Conservation (phyloP, 2,888 invertebrate genomes). For the Brenthis ino region DNA sequence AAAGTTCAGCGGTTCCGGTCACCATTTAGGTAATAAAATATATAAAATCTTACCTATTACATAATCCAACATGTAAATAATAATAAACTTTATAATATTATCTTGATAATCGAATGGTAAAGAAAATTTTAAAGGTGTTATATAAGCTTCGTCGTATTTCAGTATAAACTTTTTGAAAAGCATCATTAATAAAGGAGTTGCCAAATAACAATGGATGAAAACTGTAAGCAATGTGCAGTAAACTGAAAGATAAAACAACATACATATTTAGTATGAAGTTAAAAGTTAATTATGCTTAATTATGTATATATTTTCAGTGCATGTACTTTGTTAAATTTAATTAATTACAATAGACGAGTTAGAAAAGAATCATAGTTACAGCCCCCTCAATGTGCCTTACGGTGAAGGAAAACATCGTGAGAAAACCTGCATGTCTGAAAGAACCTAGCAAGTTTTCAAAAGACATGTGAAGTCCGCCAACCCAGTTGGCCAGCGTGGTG, state of each 20-base stretch:
- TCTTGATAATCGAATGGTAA: conserved; percentile 38
- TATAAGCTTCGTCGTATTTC: conserved; percentile 19
- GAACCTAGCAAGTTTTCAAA: no score
- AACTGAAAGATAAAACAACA: conserved; percentile 29
- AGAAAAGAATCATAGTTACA: no score
- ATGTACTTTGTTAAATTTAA: no score
- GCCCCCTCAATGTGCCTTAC: no score
- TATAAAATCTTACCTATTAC: conserved; percentile 25
- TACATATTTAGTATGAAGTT: background rate
- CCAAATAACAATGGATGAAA: conserved; percentile 24
- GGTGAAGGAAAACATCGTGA: no score
- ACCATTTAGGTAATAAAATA: background rate
- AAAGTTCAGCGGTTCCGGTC: background rate
- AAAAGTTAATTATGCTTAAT: background rate
- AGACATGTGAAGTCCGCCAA: no score
- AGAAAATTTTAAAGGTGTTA: conserved; percentile 26
- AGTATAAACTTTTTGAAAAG: conserved; percentile 31
- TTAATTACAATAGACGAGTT: no score
- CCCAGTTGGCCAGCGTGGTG: no score
- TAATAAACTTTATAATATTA: conserved; percentile 33
- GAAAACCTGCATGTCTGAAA: no score
- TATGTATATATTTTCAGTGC: background rate
- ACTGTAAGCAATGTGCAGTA: conserved; percentile 18
- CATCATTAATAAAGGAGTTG: conserved; percentile 24
- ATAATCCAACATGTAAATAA: conserved; percentile 32